Percentiles rank a stretch among this genome's conserved stretches.
Evolutionary conservation across 2,113 vertebrate species (phyloP).

Genomic region (Mormyrus lacerda): DNA sequence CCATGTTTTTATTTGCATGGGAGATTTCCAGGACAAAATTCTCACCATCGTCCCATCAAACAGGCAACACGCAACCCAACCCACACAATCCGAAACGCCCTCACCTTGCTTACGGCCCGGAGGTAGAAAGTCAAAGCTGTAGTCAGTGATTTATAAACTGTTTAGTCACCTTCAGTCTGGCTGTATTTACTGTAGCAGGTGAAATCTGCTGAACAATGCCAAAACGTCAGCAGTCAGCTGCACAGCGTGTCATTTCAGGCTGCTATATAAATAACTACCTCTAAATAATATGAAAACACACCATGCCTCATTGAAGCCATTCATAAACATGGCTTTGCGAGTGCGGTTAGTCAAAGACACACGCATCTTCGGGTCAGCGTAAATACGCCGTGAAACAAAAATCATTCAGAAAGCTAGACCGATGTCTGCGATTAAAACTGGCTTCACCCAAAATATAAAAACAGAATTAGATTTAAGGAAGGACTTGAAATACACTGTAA

Average conservation of each 20-base stretch:
- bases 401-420: background rate
- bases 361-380: background rate
- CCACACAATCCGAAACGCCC: background rate
- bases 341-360: background rate
- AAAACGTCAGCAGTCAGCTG: background rate
- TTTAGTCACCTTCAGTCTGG: slow-evolving; percentile 3
- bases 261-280: background rate
- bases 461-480: background rate
- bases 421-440: background rate
- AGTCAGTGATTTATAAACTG: background rate
- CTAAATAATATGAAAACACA: background rate
- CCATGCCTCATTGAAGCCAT: background rate
- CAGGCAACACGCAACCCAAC: background rate
- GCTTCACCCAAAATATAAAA: background rate
- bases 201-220: background rate
- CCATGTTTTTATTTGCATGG: background rate
- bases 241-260: background rate
- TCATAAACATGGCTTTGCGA: background rate
- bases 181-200: background rate
- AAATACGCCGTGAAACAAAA: background rate
- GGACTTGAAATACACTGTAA: background rate
- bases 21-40: background rate
- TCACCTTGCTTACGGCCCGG: background rate
- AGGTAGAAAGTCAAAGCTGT: background rate
- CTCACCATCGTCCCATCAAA: background rate